A percentile compares a stretch with the other conserved stretches of the same genome.
Evolutionary conservation across 2,888 invertebrate species (phyloP).

Genomic region (Eupithecia inturbata): DNA sequence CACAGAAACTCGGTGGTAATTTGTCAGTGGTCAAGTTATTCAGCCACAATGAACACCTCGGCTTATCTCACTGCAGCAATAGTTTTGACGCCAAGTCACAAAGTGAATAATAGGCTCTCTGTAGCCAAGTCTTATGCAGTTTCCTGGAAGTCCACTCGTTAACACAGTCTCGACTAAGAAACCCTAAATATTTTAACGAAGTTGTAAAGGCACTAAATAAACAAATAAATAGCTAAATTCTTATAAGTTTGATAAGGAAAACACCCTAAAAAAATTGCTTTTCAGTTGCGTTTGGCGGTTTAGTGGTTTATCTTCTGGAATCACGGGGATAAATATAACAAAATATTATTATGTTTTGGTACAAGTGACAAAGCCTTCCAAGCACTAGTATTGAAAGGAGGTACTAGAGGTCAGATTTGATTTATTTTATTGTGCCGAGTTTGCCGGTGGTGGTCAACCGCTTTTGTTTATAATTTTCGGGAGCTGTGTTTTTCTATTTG

Average conservation of each 20-base stretch:
- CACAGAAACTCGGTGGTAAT: constrained; percentile 49
- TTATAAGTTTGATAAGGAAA: neutral
- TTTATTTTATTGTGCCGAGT: constrained; percentile 2
- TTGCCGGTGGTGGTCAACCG: constrained; percentile 46
- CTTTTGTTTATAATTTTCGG: constrained; percentile 33
- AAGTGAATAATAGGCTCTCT: constrained; percentile 21
- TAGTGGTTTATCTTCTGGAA: too few relatives aligned
- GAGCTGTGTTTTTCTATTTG: constrained; percentile 2
- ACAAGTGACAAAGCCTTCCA: neutral
- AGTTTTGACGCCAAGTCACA: constrained; percentile 58
- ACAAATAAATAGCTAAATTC: neutral
- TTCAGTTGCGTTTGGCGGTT: too few relatives aligned
- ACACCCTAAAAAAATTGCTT: neutral
- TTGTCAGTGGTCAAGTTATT: constrained; percentile 66
- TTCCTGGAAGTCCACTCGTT: neutral
- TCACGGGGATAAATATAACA: neutral
- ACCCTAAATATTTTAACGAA: neutral
- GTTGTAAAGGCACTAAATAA: neutral
- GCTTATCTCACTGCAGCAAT: constrained; percentile 62
- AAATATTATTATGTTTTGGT: neutral
- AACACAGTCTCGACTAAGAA: neutral
- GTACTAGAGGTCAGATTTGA: constrained; percentile 1
- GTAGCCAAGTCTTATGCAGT: constrained; percentile 9
- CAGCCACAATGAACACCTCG: constrained; percentile 71
- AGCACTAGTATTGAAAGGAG: neutral